phyloP scores from a whole-genome alignment of 2,797 vertebrate genomes.

The Myoxocephalus aenaeus region DNA sequence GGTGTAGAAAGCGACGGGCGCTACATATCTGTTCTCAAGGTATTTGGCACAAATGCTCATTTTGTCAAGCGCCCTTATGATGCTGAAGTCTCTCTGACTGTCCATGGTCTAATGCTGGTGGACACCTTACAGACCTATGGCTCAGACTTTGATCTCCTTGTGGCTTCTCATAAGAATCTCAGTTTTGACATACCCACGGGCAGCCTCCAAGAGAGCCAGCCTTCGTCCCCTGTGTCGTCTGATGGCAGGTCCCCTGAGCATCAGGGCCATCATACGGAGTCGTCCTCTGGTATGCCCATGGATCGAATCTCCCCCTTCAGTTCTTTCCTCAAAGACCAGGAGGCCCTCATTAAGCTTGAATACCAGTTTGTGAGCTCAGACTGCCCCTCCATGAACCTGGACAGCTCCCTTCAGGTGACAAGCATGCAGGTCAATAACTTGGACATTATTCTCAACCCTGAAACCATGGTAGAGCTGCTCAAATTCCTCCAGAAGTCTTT shows the following conservation, averaged over 20 bases:
- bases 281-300: slow-evolving; percentile 45
- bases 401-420: slow-evolving; percentile 95
- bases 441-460: slow-evolving; percentile 98
- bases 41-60: slow-evolving; percentile 95
- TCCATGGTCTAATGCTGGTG: slow-evolving; percentile 94
- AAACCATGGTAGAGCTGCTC: slow-evolving; percentile 96
- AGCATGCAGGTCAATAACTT: slow-evolving; percentile 95
- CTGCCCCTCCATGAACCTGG: slow-evolving; percentile 95
- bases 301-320: slow-evolving; percentile 73
- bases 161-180: slow-evolving; percentile 97
- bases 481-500: slow-evolving; percentile 98
- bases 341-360: slow-evolving; percentile 95
- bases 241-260: slow-evolving; percentile 67
- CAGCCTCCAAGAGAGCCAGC: slow-evolving; percentile 92
- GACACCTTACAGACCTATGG: slow-evolving; percentile 98
- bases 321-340: slow-evolving; percentile 85
- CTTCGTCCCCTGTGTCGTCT: slow-evolving; percentile 86
- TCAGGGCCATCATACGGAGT: slow-evolving; percentile 66
- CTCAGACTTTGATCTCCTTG: slow-evolving; percentile 96
- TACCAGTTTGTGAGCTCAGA: slow-evolving; percentile 98
- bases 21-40: slow-evolving; percentile 98
- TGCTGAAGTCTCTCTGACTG: slow-evolving; percentile 93
- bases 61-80: slow-evolving; percentile 98
- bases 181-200: slow-evolving; percentile 96
- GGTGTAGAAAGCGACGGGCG: slow-evolving; percentile 95